These are phyloP conservation scores for Drosophila leonis DNA, from an alignment of 2,888 invertebrate genomes.

Conservation along the genomic window DNA sequence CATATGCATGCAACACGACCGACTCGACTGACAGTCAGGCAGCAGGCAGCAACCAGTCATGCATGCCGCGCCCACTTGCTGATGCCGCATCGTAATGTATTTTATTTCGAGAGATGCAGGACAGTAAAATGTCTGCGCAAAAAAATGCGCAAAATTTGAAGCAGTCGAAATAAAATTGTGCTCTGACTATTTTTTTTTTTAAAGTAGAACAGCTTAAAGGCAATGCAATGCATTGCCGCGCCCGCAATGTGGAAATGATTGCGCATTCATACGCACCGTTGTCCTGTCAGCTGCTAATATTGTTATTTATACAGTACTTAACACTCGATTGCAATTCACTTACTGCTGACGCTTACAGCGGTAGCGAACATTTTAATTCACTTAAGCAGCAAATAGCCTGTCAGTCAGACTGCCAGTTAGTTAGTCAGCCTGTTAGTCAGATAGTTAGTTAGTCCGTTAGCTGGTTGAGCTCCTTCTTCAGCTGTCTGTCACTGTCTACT, in stretches of 20 bases:
- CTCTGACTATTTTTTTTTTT: not conserved
- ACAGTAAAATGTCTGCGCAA: conserved; percentile 18
- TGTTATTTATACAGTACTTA: conserved; percentile 20
- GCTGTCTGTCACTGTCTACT: conserved; percentile 15
- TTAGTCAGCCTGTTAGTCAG: not conserved
- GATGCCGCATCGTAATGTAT: conserved; percentile 26
- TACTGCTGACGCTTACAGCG: not conserved
- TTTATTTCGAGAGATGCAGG: conserved; percentile 20
- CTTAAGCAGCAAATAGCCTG: conserved; percentile 7
- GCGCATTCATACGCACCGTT: conserved; percentile 32
- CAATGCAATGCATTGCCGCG: conserved; percentile 20
- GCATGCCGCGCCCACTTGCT: conserved; percentile 42
- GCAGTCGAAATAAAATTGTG: conserved; percentile 1
- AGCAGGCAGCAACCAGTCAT: conserved; percentile 16
- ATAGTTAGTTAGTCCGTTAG: conserved; percentile 10
- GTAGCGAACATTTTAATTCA: conserved; percentile 7
- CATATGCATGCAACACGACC: conserved; percentile 29
- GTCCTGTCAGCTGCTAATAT: conserved; percentile 1
- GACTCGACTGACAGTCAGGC: conserved; percentile 17
- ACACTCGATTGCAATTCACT: conserved; percentile 4
- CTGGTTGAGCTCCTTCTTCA: conserved; percentile 4
- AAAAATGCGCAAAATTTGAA: conserved; percentile 26
- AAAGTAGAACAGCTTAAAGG: conserved; percentile 10
- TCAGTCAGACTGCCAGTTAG: conserved; percentile 7
- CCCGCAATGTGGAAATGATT: conserved; percentile 1